These are phyloP conservation scores for Colletes gigas DNA, from an alignment of 1,140 invertebrate species.

Conservation along the genomic window DNA sequence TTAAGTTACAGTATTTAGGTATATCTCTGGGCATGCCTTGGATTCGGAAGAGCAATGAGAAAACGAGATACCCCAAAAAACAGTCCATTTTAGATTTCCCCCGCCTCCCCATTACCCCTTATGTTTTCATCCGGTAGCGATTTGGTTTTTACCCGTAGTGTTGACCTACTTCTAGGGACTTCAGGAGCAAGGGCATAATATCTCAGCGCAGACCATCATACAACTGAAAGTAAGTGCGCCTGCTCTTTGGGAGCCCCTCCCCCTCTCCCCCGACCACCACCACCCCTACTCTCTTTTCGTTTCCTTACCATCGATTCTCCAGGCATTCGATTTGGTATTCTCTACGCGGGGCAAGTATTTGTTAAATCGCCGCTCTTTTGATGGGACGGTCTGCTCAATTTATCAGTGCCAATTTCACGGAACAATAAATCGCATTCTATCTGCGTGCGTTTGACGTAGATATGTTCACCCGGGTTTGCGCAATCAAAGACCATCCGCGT, in stretches of 20 bases:
- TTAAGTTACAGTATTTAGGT: slow-evolving; percentile 75
- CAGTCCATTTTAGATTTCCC: slow-evolving; percentile 51
- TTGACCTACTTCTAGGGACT: slow-evolving; percentile 88
- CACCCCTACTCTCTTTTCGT: background rate
- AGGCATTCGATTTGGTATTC: slow-evolving; percentile 34
- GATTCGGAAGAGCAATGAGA: slow-evolving; percentile 68
- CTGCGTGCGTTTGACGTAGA: background rate
- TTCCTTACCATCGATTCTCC: slow-evolving; percentile 48
- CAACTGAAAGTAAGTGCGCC: slow-evolving; percentile 92
- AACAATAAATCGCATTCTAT: background rate
- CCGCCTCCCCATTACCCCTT: slow-evolving; percentile 27
- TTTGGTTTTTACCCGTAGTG: slow-evolving; percentile 80
- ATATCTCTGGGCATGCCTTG: slow-evolving; percentile 75
- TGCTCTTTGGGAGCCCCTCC: slow-evolving; percentile 60
- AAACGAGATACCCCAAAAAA: slow-evolving; percentile 57
- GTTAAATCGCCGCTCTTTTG: background rate
- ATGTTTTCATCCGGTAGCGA: slow-evolving; percentile 77
- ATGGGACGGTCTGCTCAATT: no score
- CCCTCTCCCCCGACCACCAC: background rate
- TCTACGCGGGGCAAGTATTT: background rate
- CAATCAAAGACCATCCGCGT: background rate
- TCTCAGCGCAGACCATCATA: slow-evolving; percentile 92
- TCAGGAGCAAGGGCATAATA: slow-evolving; percentile 93
- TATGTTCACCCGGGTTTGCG: background rate
- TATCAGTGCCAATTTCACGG: background rate